Conservation (phyloP, 2,888 invertebrate species). For the Drosophila ezoana region DNA sequence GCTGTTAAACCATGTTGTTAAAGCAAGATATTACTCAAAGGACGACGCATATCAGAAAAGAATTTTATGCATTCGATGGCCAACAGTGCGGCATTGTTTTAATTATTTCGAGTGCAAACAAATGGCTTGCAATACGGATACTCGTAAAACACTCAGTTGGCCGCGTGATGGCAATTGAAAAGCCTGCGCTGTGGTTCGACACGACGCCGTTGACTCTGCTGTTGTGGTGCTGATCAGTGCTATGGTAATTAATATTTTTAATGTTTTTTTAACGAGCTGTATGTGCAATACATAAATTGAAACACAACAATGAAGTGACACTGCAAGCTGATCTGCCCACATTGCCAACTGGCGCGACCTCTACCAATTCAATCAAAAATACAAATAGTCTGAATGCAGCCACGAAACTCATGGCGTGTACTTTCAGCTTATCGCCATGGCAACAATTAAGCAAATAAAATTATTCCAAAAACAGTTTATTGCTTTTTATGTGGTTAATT, state of each 20-base stretch:
- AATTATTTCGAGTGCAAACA: slow-evolving; percentile 34
- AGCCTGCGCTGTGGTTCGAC: slow-evolving; percentile 17
- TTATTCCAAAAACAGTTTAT: slow-evolving; percentile 11
- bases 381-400: slow-evolving; percentile 11
- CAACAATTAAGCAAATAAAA: slow-evolving; percentile 15
- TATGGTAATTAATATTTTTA: slow-evolving; percentile 41
- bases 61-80: background rate
- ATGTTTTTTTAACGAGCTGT: slow-evolving; percentile 16
- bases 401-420: background rate
- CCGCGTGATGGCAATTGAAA: slow-evolving; percentile 30
- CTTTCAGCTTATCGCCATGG: slow-evolving; percentile 15
- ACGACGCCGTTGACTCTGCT: slow-evolving; percentile 28
- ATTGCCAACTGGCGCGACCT: background rate
- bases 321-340: slow-evolving; percentile 3
- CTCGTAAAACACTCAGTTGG: background rate
- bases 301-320: slow-evolving; percentile 10
- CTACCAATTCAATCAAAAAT: slow-evolving; percentile 29
- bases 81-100: slow-evolving; percentile 9
- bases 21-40: background rate
- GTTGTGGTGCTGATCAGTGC: slow-evolving; percentile 14
- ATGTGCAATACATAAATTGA: background rate
- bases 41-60: background rate
- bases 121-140: slow-evolving; percentile 14
- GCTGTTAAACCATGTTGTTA: background rate
- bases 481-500: background rate